Evolutionary conservation across 1,140 invertebrate species (phyloP).

Genomic region (Drosophila orosa): DNA sequence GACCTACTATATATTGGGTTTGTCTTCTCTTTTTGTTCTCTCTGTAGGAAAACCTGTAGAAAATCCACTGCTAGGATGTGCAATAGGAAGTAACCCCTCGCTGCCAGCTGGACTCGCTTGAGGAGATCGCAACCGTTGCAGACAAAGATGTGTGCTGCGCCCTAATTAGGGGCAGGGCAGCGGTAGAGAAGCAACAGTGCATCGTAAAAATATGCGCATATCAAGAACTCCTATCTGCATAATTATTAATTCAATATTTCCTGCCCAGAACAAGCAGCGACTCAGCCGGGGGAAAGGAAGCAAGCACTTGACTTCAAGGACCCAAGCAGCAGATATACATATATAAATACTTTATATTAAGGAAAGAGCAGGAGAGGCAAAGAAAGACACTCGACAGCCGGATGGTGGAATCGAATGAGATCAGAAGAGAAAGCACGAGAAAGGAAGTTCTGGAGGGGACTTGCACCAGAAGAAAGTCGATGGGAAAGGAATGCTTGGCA

Average conservation of each 20-base stretch:
- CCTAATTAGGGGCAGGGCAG: slow-evolving; percentile 55
- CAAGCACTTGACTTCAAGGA: slow-evolving; percentile 70
- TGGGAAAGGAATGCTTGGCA: not conserved
- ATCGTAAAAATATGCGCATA: slow-evolving; percentile 52
- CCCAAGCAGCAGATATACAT: slow-evolving; percentile 13
- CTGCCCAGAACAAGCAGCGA: slow-evolving; percentile 33
- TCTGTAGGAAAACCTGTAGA: not conserved
- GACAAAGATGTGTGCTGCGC: slow-evolving; percentile 39
- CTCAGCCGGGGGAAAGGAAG: slow-evolving; percentile 43
- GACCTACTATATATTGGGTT: no score
- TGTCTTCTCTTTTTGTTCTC: not conserved
- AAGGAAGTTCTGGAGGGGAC: slow-evolving; percentile 54
- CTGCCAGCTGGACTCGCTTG: slow-evolving; percentile 50
- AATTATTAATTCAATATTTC: slow-evolving; percentile 79
- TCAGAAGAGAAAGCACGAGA: slow-evolving; percentile 70
- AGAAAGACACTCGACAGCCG: slow-evolving; percentile 39
- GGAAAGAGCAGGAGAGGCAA: slow-evolving; percentile 1
- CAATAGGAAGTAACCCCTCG: slow-evolving; percentile 20
- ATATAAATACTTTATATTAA: slow-evolving; percentile 5
- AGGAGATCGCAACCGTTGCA: slow-evolving; percentile 53
- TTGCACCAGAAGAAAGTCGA: slow-evolving; percentile 10
- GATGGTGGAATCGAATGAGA: slow-evolving; percentile 72
- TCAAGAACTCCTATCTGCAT: slow-evolving; percentile 57
- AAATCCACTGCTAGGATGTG: slow-evolving; percentile 35
- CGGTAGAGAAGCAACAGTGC: slow-evolving; percentile 28